These are phyloP conservation scores for Illadopsis cleaveri DNA, from an alignment of 2,113 vertebrate species.

Conservation along the genomic window DNA sequence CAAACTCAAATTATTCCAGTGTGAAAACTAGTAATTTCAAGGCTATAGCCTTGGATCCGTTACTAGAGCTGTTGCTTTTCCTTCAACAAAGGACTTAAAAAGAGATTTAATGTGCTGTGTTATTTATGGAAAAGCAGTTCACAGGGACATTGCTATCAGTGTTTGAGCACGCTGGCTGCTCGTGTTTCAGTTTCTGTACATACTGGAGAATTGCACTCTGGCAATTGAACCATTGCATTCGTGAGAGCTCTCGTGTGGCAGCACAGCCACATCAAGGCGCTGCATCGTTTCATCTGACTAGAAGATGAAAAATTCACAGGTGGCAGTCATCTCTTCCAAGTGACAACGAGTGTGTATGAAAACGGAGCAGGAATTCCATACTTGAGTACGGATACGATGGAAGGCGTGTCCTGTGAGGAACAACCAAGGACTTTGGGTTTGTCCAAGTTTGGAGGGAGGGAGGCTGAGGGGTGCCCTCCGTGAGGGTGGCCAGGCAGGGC, in stretches of 20 bases:
- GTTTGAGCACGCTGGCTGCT: neutral
- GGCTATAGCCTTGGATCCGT: neutral
- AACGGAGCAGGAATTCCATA: neutral
- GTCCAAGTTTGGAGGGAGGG: neutral
- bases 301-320: neutral
- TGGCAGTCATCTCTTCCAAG: neutral
- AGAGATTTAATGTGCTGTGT: neutral
- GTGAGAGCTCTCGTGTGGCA: neutral
- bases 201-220: neutral
- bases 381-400: neutral
- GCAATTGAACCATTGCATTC: neutral
- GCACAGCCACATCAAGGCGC: neutral
- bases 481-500: neutral
- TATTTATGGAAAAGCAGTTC: neutral
- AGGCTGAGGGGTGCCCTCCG: fast-evolving
- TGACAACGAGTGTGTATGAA: fast-evolving
- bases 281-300: neutral
- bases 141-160: neutral
- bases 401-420: neutral
- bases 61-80: neutral
- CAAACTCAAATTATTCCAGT: neutral
- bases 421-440: neutral
- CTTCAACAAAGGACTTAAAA: neutral
- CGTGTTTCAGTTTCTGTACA: neutral
- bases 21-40: neutral